phyloP scores from a whole-genome alignment of 64 coral and sea anemone species.

The Montipora efflorescens region DNA sequence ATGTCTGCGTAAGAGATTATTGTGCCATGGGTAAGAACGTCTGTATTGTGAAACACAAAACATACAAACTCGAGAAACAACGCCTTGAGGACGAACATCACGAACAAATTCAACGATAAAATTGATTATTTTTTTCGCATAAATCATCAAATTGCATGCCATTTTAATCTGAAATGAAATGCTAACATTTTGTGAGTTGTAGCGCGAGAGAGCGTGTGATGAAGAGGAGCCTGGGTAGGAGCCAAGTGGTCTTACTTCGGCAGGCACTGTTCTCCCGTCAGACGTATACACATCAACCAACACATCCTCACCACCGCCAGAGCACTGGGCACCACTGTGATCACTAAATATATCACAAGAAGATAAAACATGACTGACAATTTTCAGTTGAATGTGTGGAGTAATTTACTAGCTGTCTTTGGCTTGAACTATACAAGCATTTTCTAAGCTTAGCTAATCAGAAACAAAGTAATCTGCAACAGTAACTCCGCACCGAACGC shows the following conservation, averaged over 20 bases:
- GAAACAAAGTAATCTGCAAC: too few relatives aligned
- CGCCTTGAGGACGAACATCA: neutral
- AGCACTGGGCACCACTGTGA: constrained; percentile 83
- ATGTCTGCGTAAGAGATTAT: neutral
- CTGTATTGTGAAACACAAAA: constrained; percentile 8
- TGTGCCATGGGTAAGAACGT: neutral
- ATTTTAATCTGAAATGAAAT: constrained; percentile 47
- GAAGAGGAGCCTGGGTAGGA: constrained; percentile 74
- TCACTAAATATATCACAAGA: constrained; percentile 73
- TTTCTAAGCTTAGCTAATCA: too few relatives aligned
- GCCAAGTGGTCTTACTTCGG: constrained; percentile 96
- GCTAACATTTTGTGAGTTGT: constrained; percentile 87
- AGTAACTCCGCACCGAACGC: too few relatives aligned
- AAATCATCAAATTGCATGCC: constrained; percentile 49
- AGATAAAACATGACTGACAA: constrained; percentile 1
- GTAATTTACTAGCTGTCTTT: neutral
- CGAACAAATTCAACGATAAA: neutral
- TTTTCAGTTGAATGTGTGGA: neutral
- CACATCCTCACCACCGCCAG: constrained; percentile 93
- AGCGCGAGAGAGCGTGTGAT: constrained; percentile 73
- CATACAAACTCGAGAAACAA: neutral
- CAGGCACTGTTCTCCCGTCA: constrained; percentile 93
- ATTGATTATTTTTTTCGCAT: constrained; percentile 18
- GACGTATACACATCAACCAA: constrained; percentile 92
- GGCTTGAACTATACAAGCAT: too few relatives aligned